Base-by-base conservation (phyloP, 2,113 vertebrate species). In the Nannospalax galili region DNA sequence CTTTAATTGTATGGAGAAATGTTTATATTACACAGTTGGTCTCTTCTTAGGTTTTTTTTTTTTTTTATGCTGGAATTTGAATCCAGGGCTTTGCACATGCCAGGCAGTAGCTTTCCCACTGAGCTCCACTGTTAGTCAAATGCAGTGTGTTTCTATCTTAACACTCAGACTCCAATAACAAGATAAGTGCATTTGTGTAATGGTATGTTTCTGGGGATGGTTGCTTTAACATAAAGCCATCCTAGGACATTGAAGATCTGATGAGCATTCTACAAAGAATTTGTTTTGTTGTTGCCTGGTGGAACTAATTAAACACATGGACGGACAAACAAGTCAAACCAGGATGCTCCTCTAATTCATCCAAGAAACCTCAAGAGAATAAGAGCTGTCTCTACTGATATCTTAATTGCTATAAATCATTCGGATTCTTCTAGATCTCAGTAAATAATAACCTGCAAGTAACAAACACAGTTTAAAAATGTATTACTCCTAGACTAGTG, bases 241-340 rank as follows among this genome's bases (percentile, higher is more conserved):
- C 19, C 37, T 79, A 94, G 78, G 88, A 96, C 32, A 45, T 52
- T 62, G 62, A 88, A 80, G 82, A 82, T 94, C 75, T 95, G 75
- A 91, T 92, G 80, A 93, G 35, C 42, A 60, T 72, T 96, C 64
- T 81, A 64, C 30, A 94, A 95, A 92, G 45, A 65, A 79, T 79
- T 95, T 90, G 28, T 88, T 89, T 94, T 86, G 70, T 88, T 94
- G n/a, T 93, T 92, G 69, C 70, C 79, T 97, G 56, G 37, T 89
- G 87, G 74, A 97, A 92, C 86, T 96, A 96, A 96, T 97, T 97
- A 97, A 97, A 96, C 91, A 95, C 92, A 96, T 89, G 91, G 96
- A 95, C 3, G 10, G 94, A 96, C 86, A 91, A 93, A 95, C 62
- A 91, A 96, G 86, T 89, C 89, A 92, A 91, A 96, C 94, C 73